Percentiles rank a stretch among this genome's conserved stretches.
Evolutionary conservation across 2,888 invertebrate genomes (phyloP).

Genomic region (Eurytoma californica): DNA sequence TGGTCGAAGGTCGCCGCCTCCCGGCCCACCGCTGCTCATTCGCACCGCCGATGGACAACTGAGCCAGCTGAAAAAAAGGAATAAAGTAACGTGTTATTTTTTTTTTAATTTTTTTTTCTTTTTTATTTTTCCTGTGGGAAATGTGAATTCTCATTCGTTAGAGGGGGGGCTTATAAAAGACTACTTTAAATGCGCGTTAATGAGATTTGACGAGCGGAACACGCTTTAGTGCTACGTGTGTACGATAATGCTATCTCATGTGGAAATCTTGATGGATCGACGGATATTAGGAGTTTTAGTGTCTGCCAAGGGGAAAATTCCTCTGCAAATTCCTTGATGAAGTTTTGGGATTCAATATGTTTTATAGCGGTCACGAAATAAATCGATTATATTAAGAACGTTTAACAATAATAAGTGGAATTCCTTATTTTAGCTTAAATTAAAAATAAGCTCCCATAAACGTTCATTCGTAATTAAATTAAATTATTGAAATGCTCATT

Average conservation of each 20-base stretch:
- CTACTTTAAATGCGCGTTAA: conserved; percentile 10
- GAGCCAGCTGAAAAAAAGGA: background rate
- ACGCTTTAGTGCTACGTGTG: conserved; percentile 5
- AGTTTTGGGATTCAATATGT: background rate
- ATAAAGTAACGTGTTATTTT: background rate
- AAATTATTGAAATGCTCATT: too few relatives aligned
- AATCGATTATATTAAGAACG: background rate
- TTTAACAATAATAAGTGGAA: background rate
- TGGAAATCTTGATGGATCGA: conserved; percentile 39
- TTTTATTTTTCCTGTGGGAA: background rate
- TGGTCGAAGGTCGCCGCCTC: conserved; percentile 10
- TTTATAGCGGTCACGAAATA: background rate
- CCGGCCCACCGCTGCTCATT: conserved; percentile 1
- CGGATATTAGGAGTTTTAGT: conserved; percentile 22
- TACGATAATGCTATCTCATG: conserved; percentile 47
- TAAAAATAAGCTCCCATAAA: background rate
- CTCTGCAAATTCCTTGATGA: conserved; percentile 10
- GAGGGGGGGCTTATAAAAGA: background rate
- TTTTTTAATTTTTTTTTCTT: too few relatives aligned
- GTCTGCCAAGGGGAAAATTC: background rate
- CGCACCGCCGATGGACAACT: conserved; percentile 13
- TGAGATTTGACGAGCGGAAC: conserved; percentile 33
- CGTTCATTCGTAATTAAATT: too few relatives aligned
- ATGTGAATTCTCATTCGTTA: background rate
- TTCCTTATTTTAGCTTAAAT: too few relatives aligned